Percentiles rank a stretch among this genome's conserved stretches.
Evolutionary conservation across 2,888 invertebrate species (phyloP).

Genomic region (Cistogaster globosa): DNA sequence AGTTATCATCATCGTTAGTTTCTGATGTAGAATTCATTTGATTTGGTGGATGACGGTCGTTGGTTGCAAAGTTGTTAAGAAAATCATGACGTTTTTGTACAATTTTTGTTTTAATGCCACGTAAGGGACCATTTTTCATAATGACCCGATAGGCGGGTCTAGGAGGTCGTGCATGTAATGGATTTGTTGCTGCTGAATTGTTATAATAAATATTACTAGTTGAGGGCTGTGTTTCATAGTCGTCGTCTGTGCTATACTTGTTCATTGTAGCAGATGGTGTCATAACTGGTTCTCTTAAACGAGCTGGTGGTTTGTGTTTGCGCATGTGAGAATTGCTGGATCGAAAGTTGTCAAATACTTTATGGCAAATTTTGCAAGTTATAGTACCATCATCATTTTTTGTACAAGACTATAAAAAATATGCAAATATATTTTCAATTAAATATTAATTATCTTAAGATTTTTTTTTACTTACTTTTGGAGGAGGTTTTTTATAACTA

Average conservation of each 20-base stretch:
- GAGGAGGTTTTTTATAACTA: slow-evolving; percentile 26
- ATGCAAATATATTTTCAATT: not conserved
- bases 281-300: slow-evolving; percentile 51
- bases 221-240: slow-evolving; percentile 30
- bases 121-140: slow-evolving; percentile 60
- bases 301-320: slow-evolving; percentile 74
- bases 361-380: slow-evolving; percentile 75
- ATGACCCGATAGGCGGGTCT: slow-evolving; percentile 52
- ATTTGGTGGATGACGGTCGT: not conserved
- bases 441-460: not conserved
- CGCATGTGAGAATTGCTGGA: slow-evolving; percentile 79
- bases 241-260: slow-evolving; percentile 51
- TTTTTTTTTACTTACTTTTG: slow-evolving; percentile 53
- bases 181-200: slow-evolving; percentile 4
- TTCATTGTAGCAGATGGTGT: slow-evolving; percentile 15
- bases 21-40: not conserved
- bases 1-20: slow-evolving; percentile 41
- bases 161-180: slow-evolving; percentile 15
- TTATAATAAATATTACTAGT: slow-evolving; percentile 30
- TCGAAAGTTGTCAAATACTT: slow-evolving; percentile 76
- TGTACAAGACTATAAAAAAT: slow-evolving; percentile 53
- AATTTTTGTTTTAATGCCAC: slow-evolving; percentile 72
- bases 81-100: slow-evolving; percentile 69
- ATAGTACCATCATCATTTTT: slow-evolving; percentile 71
- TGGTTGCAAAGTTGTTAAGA: slow-evolving; percentile 27